Base-by-base conservation (phyloP, 1,140 invertebrate genomes). In the Dolichoris vasculosae region DNA sequence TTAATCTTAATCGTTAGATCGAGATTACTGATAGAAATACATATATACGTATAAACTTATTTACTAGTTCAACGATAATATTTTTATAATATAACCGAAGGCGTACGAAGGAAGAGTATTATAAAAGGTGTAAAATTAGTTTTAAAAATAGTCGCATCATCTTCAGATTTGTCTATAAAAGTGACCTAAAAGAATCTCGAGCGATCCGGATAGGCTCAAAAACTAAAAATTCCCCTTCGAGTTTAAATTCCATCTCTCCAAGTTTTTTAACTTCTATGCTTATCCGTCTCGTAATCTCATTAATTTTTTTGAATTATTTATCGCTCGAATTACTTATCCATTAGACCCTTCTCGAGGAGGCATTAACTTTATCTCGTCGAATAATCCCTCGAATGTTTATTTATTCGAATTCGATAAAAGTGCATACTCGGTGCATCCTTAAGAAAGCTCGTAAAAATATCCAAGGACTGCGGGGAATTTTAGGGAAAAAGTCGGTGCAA, bases 391-490 rank as follows among this genome's bases (percentile, higher is more conserved):
- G 1, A 79, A 63, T 59, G 26, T 79, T 59, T 67, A 80, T 64
- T 67, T 64, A 63, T 40, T 17, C 38, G 40, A 38, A 43, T 40
- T 30, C 78, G 38, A 35, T 38, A 67, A 67, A 67, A 23, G 40
- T 30, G 26, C 7, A 46, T 26, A 7, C 3, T 55, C 9, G 59
- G 13, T 32, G 43, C 30, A 20, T 2, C 46, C 51, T 46, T 23
- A 82, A 51, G 51, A 59, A n/a, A 30, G 30, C 35, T 17, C n/a
- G 4, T 64, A 13, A 51, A 82, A 73, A 75, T 38, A n/a, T 35
- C 78, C 43, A 38, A 59, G 0, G 32, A 75, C 46, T 75, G 46
- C 48, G 30, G 48, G 69, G 51, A 82, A 59, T 82, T 35, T 82
- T 23, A 17, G 20, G 13, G 13, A 59, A 75, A 83, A 83, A 76